Evolutionary conservation across 2,113 vertebrate species (phyloP), one percentile per base, ranked within the genome.

Genomic region (Dascyllus trimaculatus): DNA sequence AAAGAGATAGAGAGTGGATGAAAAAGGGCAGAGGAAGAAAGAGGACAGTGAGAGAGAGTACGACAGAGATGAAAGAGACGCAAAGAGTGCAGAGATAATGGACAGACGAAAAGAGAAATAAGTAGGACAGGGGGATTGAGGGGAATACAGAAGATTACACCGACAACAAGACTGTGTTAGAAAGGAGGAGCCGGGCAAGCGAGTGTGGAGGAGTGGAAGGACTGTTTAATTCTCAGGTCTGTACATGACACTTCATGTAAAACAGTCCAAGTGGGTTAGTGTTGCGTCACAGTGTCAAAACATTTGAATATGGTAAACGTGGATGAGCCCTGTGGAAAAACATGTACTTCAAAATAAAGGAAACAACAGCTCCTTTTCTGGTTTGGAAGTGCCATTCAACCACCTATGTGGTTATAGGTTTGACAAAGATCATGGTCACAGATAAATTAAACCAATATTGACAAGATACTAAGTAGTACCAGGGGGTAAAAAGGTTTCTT

Each of bases 21-120:
- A 13, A 68, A n/a, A 60, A 51, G 49, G 45, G 45, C 54, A 11
- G 53, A 24, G 32, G 25, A 66, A 21, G 63, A 80, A 59, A 6
- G 56, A 74, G 78, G 78, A 56, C 64, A 71, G 60, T 25, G 54
- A 67, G 56, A 80, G 62, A 13, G 4, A 49, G 38, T 22, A 17
- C 48, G 17, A 49, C 14, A 18, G 64, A 62, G 71, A 81, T 74
- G 64, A 81, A 74, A 81, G 78, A 74, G 49, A 62, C 22, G 64
- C 57, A 75, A 79, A 69, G 49, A 69, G 56, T 5, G 22, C 40
- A 38, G 63, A 56, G 56, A 74, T 80, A 80, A 80, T 74, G 71
- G 64, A 81, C 51, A 11, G 32, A 53, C 21, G 38, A 81, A 69
- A 51, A 51, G 49, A 26, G 62, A 81, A 75, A 74, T 74, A 74